Percentiles rank a stretch among this genome's conserved stretches.
Evolutionary conservation across 2,113 vertebrate species (phyloP).

Genomic region (Halcyon malimbica): DNA sequence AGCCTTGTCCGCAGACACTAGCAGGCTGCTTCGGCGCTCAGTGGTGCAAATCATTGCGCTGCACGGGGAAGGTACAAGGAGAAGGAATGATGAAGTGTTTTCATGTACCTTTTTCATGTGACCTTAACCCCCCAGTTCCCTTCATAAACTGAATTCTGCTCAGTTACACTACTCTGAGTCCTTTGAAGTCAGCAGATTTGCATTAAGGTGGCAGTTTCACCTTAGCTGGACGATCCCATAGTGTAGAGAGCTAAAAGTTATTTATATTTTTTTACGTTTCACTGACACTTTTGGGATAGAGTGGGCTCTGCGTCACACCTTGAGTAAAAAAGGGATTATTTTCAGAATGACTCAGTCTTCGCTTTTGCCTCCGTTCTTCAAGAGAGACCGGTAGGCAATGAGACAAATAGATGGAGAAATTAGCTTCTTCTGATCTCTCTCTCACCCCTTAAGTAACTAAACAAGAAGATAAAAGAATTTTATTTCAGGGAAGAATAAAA

Average conservation of each 20-base stretch:
- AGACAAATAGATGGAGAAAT: not conserved
- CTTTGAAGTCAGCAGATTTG: not conserved
- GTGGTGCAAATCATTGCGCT: conserved; percentile 50
- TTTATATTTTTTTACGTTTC: not conserved
- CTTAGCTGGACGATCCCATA: not conserved
- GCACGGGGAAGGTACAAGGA: not conserved
- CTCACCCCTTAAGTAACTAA: not conserved
- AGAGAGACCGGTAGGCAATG: not conserved
- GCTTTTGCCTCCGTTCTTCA: not conserved
- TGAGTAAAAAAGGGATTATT: not conserved
- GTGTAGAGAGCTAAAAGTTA: not conserved
- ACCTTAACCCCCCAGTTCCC: conserved; percentile 10
- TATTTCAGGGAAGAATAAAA: not conserved
- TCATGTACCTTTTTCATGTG: not conserved
- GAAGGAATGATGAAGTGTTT: conserved; percentile 21
- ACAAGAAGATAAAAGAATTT: not conserved
- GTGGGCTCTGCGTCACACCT: not conserved
- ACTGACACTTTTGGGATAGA: not conserved
- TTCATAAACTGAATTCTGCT: not conserved
- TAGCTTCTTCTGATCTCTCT: not conserved
- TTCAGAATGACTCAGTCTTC: not conserved
- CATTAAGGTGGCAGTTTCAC: not conserved
- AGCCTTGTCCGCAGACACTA: conserved; percentile 30
- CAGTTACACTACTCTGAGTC: not conserved
- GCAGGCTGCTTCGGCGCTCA: not conserved